phyloP scores from a whole-genome alignment of 2,888 invertebrate genomes.

The Drosophila quinaria region DNA sequence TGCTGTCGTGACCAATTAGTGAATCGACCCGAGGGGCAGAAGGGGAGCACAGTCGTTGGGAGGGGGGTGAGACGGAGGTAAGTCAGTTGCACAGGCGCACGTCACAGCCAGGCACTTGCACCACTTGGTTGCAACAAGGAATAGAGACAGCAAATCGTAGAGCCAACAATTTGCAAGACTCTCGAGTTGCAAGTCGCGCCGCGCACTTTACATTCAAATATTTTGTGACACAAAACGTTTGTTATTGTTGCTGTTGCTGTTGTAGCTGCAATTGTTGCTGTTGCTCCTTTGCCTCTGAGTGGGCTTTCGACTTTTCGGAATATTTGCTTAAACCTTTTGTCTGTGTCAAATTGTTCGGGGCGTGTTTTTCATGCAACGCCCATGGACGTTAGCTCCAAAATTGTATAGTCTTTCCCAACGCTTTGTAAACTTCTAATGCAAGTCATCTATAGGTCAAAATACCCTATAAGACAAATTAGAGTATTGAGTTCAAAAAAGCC shows the following conservation, averaged over 20 bases:
- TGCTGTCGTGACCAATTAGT: slow-evolving; percentile 80
- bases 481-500: no score
- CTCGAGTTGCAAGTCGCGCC: slow-evolving; percentile 37
- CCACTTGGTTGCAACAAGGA: slow-evolving; percentile 50
- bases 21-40: slow-evolving; percentile 57
- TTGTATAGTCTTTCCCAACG: slow-evolving; percentile 7
- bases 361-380: slow-evolving; percentile 54
- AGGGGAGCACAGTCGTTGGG: slow-evolving; percentile 26
- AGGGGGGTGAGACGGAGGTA: slow-evolving; percentile 12
- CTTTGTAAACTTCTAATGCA: slow-evolving; percentile 5
- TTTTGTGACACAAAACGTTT: slow-evolving; percentile 79
- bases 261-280: slow-evolving; percentile 14
- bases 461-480: neutral
- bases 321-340: slow-evolving; percentile 64
- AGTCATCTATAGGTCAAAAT: slow-evolving; percentile 7
- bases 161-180: slow-evolving; percentile 30
- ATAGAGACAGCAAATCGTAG: slow-evolving; percentile 66
- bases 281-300: slow-evolving; percentile 35
- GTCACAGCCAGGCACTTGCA: slow-evolving; percentile 59
- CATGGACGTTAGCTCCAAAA: neutral
- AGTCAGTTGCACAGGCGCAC: slow-evolving; percentile 69
- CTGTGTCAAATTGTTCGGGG: slow-evolving; percentile 65
- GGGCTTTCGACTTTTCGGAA: slow-evolving; percentile 38
- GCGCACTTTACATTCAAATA: slow-evolving; percentile 79
- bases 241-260: slow-evolving; percentile 41